Evolutionary conservation across 2,888 invertebrate genomes (phyloP), one percentile per base, ranked within the genome.

Genomic region (Idaea dimidiata): DNA sequence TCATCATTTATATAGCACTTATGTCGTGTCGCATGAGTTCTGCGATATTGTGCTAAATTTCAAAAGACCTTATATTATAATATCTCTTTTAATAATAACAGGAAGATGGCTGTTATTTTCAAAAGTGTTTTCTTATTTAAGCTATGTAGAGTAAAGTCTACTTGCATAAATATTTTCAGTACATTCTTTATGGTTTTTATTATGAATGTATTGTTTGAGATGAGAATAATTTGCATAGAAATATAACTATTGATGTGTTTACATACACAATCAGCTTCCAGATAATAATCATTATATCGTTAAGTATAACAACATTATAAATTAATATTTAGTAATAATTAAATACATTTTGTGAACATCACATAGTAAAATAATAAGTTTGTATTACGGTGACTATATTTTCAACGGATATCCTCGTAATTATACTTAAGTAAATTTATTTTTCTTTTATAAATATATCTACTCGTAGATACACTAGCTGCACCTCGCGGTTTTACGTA

Each of bases 1-100:
- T 56, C 43, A 43, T 17, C 18, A 56, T 57, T 76, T 80, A 74
- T 77, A 78, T 77, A 75, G 61, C 8, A 18, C 55, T 58, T 56
- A 59, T 66, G 60, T 67, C 68, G 69, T 69, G 71, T 67, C 61
- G 43, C 62, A 60, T 67, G 31, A 59, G 66, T 68, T 71, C 61
- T 66, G 33, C 58, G 16, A 5, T 24, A 33, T 59, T 59, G 59
- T 17, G 16, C 59, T 33, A 17, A 43, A 43, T 17, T 59, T 59
- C 5, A 56, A 54, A 56, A 56, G 56, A 18, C 10, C 10, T 14
- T 3, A n/a, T n/a, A n/a, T n/a, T n/a, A n/a, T n/a, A n/a, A 43
- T 43, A 43, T 43, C 14, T 43, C 8, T 43, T 14, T 14, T 14
- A 14, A 14, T 8, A 43, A 43, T 10, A 43, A 43, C 8, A 10